These are phyloP conservation scores for Conus ventricosus DNA, from an alignment of 1,140 invertebrate genomes.

Conservation along the genomic window DNA sequence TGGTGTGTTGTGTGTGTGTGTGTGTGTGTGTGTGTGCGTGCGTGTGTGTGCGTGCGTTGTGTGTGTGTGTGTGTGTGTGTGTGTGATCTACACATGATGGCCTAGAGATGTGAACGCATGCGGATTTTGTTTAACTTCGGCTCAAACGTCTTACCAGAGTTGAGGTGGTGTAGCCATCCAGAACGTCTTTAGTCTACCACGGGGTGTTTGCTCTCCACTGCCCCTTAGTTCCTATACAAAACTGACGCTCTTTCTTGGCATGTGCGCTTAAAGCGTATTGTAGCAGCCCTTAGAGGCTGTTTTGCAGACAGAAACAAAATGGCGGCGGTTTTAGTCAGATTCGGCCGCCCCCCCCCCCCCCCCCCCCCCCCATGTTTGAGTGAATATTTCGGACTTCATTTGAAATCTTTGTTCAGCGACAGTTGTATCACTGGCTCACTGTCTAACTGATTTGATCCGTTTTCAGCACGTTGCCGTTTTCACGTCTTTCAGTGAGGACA, in stretches of 20 bases:
- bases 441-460: too few species aligned
- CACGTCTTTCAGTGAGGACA: too few species aligned
- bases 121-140: not conserved
- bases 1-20: not conserved
- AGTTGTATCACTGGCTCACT: too few species aligned
- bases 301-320: too few species aligned
- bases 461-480: too few species aligned
- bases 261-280: not conserved
- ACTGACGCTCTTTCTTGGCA: not conserved
- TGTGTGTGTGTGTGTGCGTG: not conserved
- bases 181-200: not conserved
- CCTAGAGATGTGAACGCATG: not conserved
- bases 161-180: not conserved
- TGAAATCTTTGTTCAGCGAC: too few species aligned
- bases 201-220: not conserved
- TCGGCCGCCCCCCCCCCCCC: too few species aligned
- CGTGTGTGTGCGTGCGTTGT: not conserved
- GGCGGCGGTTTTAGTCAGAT: too few species aligned
- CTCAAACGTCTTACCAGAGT: not conserved
- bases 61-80: too few species aligned
- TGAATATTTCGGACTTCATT: too few species aligned
- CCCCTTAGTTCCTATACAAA: not conserved
- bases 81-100: not conserved
- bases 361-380: too few species aligned
- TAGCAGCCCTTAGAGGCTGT: not conserved